phyloP scores from a whole-genome alignment of 2,797 vertebrate genomes.

The Choloepus didactylus region DNA sequence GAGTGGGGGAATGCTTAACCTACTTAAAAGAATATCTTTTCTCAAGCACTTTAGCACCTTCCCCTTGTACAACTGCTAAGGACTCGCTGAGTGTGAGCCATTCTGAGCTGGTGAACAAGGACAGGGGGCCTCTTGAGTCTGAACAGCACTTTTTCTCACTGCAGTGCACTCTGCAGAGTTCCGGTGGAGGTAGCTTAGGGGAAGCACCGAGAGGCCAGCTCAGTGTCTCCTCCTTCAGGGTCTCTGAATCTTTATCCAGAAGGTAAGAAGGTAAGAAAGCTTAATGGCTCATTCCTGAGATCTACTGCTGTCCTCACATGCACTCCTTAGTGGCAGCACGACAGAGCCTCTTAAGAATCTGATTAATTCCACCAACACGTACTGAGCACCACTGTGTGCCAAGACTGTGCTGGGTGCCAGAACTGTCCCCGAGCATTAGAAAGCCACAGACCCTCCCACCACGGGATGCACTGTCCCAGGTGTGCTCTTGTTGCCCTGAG shows the following conservation, averaged over 20 bases:
- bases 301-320: neutral
- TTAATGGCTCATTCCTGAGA: neutral
- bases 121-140: fast-evolving
- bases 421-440: neutral
- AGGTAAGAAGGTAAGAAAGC: neutral
- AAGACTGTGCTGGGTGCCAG: neutral
- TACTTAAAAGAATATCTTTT: conserved; percentile 64
- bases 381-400: neutral
- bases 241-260: neutral
- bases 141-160: neutral
- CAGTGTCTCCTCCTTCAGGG: neutral
- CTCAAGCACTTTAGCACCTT: conserved; percentile 39
- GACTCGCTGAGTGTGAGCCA: neutral
- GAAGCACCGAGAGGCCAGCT: neutral
- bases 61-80: neutral
- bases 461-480: fast-evolving
- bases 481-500: too few relatives aligned
- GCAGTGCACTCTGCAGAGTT: neutral
- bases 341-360: neutral
- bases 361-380: neutral
- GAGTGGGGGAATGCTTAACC: conserved; percentile 64
- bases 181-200: fast-evolving
- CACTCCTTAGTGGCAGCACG: neutral
- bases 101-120: neutral
- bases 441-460: neutral